These are phyloP conservation scores for Seriola rivoliana DNA, from an alignment of 2,113 vertebrate genomes.

Conservation along the genomic window DNA sequence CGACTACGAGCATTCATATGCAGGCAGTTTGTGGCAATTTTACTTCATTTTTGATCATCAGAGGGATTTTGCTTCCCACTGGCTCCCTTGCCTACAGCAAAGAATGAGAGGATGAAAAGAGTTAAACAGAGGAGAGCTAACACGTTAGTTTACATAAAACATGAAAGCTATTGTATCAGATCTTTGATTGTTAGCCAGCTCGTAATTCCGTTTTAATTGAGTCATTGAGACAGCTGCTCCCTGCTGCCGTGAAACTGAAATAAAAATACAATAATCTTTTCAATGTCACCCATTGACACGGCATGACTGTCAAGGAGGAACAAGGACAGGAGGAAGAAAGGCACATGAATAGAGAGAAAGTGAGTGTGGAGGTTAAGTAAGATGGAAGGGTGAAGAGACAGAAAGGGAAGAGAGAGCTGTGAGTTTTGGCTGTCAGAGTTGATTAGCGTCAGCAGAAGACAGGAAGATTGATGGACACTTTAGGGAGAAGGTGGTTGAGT, in stretches of 20 bases:
- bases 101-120: slow-evolving; percentile 20
- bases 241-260: slow-evolving; percentile 37
- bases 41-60: slow-evolving; percentile 30
- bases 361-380: slow-evolving; percentile 61
- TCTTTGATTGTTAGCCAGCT: slow-evolving; percentile 44
- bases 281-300: slow-evolving; percentile 49
- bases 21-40: slow-evolving; percentile 28
- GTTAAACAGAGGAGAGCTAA: slow-evolving; percentile 7
- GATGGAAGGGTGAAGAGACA: slow-evolving; percentile 60
- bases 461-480: slow-evolving; percentile 68
- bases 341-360: slow-evolving; percentile 54
- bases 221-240: slow-evolving; percentile 39
- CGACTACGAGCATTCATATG: background rate
- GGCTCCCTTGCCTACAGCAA: slow-evolving; percentile 32
- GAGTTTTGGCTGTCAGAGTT: slow-evolving; percentile 69
- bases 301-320: slow-evolving; percentile 48
- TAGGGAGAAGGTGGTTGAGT: slow-evolving; percentile 28
- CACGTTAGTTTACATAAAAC: slow-evolving; percentile 51
- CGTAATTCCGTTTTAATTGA: slow-evolving; percentile 62
- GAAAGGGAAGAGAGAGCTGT: slow-evolving; percentile 40
- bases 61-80: slow-evolving; percentile 12
- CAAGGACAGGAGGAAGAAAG: slow-evolving; percentile 42
- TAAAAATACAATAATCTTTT: slow-evolving; percentile 56
- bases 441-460: slow-evolving; percentile 61
- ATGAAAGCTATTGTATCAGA: slow-evolving; percentile 36